Evolutionary conservation across 2,113 vertebrate genomes (phyloP), one percentile per base, ranked within the genome.

Genomic region (Crotalus helleri): DNA sequence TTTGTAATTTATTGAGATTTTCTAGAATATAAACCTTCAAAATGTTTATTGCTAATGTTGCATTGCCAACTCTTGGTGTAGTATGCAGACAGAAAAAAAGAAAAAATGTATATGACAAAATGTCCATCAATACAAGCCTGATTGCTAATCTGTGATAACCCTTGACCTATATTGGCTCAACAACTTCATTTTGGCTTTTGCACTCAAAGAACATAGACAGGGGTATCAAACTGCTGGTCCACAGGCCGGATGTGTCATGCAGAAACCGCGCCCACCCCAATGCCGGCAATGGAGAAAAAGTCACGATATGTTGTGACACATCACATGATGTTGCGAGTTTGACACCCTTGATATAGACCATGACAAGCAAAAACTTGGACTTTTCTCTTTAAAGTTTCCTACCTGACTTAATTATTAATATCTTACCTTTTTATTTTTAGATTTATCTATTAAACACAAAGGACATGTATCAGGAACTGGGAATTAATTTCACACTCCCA

Each of bases 371-470:
- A 49, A 69, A 8, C n/a, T 44, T 92, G 87, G 24, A 92, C 49
- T 92, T 92, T 92, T 59, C 54, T 61, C n/a, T 12, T 74, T n/a
- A 46, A 19, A 69, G 29, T 88, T 92, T 69, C 54, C 49, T 23
- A 88, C 54, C 46, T 88, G 29, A 92, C 23, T 92, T 92, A 92
- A 92, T 92, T 11, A 92, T 88, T 69, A 88, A 92, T 88, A 61
- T 61, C n/a, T 33, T 88, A 9, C 58, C 24, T 57, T 6, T 1
- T 55, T 21, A 6, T 23, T 19, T 54, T 51, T 91, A 39, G 29
- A 61, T 74, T 90, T 51, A 29, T 29, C 15, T 21, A 5, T 54
- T 11, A 44, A 44, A 85, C 26, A 29, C 11, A 44, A 61, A 26
- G 23, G 19, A 29, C 24, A 39, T 19, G 10, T 44, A 64, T 85